phyloP scores from a whole-genome alignment of 2,113 vertebrate genomes.

The Stegostoma tigrinum region DNA sequence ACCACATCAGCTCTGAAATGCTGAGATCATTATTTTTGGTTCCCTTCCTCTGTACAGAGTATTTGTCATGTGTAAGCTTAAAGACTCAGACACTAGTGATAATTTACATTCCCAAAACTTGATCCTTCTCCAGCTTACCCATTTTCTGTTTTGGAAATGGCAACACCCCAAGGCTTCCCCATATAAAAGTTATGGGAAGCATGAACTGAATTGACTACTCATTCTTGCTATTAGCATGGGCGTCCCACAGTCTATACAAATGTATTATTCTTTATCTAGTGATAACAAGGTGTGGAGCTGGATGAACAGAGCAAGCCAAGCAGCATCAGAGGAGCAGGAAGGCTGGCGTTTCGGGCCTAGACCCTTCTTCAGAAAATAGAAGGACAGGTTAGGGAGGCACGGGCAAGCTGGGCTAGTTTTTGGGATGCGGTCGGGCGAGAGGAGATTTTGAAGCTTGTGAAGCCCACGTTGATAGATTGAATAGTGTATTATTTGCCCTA shows the following conservation, averaged over 20 bases:
- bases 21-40: not conserved
- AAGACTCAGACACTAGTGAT: not conserved
- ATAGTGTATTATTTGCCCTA: not conserved
- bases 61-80: not conserved
- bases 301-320: too few relatives aligned
- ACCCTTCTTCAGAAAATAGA: too few relatives aligned
- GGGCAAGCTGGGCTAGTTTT: too few relatives aligned
- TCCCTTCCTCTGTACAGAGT: not conserved
- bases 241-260: not conserved
- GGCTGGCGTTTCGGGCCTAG: too few relatives aligned
- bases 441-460: too few relatives aligned
- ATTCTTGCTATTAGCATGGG: not conserved
- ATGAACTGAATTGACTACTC: not conserved
- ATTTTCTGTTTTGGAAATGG: not conserved
- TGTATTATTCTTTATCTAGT: not conserved
- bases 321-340: too few relatives aligned
- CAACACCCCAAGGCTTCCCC: not conserved
- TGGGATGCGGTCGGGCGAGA: too few relatives aligned
- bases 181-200: not conserved
- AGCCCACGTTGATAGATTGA: not conserved
- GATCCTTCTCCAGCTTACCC: not conserved
- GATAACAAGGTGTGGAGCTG: too few relatives aligned
- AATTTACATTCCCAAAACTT: not conserved
- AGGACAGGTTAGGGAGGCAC: too few relatives aligned
- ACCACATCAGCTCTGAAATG: not conserved